Evolutionary conservation across 2,888 invertebrate genomes (phyloP), one percentile per base, ranked within the genome.

Genomic region (Scrobipalpa costella): DNA sequence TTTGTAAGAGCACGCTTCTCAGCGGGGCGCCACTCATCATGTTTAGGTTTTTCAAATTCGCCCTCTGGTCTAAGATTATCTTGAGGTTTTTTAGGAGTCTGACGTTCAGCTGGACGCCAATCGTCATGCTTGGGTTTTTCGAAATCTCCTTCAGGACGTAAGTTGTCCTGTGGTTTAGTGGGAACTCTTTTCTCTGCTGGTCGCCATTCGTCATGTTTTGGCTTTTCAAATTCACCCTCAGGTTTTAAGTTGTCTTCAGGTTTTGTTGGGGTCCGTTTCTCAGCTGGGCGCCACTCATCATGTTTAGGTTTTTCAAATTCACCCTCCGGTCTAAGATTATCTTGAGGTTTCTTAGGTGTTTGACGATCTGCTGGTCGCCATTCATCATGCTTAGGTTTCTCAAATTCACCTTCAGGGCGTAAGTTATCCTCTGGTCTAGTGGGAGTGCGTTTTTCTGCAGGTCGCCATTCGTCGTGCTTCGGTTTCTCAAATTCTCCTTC

Each of bases 61-160:
- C 91, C 86, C 76, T 90, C 91, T 0, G 92, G 92, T 17, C 74
- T 77, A 0, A 92, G 68, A 66, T 92, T 92, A 67, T 85, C 84
- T 60, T 76, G 21, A 0, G 83, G 83, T 49, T 77, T 83, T 7
- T 63, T 74, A 0, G 65, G 73, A 0, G 64, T 65, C 1, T 57
- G 78, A 6, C 73, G 64, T 63, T 92, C 92, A 19, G 84, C 91
- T 11, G 90, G 88, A 0, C 74, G 70, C 74, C 80, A 88, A 55
- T 82, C 69, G 1, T 87, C 83, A 33, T 84, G 83, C 19, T 85
- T 83, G 0, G 91, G 92, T 11, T 80, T 72, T 65, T 92, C 85
- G 70, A 93, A 93, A 0, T 93, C 91, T 0, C 94, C 94, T 78
- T 94, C 94, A 0, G 93, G 88, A 62, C 81, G 85, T 0, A 94